A percentile compares a stretch with the other conserved stretches of the same genome.
Evolutionary conservation across 2,113 vertebrate species (phyloP).

Genomic region (Sturnus vulgaris): DNA sequence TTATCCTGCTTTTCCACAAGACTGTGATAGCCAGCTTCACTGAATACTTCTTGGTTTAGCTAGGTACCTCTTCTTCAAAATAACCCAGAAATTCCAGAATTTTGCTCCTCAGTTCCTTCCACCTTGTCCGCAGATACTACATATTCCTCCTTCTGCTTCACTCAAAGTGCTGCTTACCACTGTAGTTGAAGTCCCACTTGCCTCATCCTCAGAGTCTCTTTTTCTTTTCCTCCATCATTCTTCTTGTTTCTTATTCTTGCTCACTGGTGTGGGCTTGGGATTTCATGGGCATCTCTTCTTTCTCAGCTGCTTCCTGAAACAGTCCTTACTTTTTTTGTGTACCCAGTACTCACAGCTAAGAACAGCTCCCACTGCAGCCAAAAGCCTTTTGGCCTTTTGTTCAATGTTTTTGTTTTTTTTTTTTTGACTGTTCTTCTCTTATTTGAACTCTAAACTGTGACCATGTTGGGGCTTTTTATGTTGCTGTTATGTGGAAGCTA

Average conservation of each 20-base stretch:
- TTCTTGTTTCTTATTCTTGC: background rate
- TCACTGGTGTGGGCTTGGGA: background rate
- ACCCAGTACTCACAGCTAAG: background rate
- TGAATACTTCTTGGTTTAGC: background rate
- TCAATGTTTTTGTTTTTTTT: background rate
- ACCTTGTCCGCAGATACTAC: background rate
- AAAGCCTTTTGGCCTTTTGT: background rate
- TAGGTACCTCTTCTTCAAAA: background rate
- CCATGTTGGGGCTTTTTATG: background rate
- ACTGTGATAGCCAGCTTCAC: background rate
- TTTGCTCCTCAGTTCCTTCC: background rate
- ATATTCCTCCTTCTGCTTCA: background rate
- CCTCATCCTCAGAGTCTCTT: background rate
- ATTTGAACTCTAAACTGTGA: background rate
- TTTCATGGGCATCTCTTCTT: background rate
- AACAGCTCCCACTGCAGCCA: background rate
- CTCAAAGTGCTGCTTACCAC: background rate
- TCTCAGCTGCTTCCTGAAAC: background rate
- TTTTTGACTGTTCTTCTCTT: background rate
- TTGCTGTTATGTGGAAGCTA: background rate
- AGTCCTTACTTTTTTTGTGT: background rate
- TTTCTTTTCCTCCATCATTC: background rate
- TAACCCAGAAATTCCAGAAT: background rate
- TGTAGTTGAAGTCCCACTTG: background rate
- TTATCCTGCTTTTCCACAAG: background rate